Conservation (phyloP, 2,888 invertebrate genomes). For the Globia sparganii region DNA sequence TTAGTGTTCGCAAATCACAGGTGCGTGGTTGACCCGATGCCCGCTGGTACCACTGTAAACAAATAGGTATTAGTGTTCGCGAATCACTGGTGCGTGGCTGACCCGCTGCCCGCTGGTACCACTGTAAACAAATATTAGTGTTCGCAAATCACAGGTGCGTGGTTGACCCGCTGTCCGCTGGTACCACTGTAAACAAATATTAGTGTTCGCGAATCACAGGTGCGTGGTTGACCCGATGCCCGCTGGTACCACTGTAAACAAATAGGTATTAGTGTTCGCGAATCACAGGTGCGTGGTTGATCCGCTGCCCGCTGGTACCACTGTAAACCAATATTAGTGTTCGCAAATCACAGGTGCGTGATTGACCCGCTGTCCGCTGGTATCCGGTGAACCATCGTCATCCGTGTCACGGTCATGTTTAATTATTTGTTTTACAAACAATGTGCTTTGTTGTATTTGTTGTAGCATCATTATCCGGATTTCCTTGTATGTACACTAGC, state of each 20-base stretch:
- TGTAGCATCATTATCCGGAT: conserved; percentile 28
- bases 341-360: conserved; percentile 30
- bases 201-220: conserved; percentile 9
- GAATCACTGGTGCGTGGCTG: conserved; percentile 37
- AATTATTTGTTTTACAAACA: conserved; percentile 31
- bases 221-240: conserved; percentile 29
- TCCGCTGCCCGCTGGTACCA: not conserved
- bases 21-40: conserved; percentile 31
- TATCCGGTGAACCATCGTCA: conserved; percentile 19
- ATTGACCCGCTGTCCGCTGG: conserved; percentile 8
- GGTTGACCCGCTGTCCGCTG: conserved; percentile 9
- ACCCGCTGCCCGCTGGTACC: not conserved
- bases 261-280: not conserved
- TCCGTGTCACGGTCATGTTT: conserved; percentile 58
- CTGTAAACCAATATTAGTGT: conserved; percentile 25
- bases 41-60: too few species aligned
- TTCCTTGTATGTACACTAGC: too few species aligned
- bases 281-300: conserved; percentile 39
- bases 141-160: conserved; percentile 29
- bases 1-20: conserved; percentile 8
- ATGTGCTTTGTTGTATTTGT: conserved; percentile 37
- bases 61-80: conserved; percentile 1
- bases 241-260: too few species aligned
- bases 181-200: conserved; percentile 24
- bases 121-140: conserved; percentile 25